These are phyloP conservation scores for Cheilosia impressa DNA, from an alignment of 2,888 invertebrate species.

Conservation along the genomic window DNA sequence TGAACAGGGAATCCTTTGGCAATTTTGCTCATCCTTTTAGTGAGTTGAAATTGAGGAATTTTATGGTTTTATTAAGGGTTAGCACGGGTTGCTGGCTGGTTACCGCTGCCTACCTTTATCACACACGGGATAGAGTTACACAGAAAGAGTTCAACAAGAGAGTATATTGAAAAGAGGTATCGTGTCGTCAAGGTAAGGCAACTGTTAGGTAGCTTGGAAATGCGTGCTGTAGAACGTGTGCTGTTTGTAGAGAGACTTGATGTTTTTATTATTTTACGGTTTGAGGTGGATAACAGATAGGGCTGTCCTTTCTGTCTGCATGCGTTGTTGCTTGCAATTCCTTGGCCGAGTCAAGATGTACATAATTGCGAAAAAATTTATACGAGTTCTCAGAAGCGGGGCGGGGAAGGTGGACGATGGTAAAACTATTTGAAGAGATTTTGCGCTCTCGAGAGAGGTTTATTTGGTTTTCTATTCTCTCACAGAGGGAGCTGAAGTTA, in stretches of 20 bases:
- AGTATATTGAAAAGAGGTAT: slow-evolving; percentile 51
- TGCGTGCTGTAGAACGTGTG: slow-evolving; percentile 46
- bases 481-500: slow-evolving; percentile 4
- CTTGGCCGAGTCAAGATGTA: slow-evolving; percentile 4
- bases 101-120: slow-evolving; percentile 48
- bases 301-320: slow-evolving; percentile 32
- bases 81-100: slow-evolving; percentile 75
- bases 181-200: slow-evolving; percentile 52
- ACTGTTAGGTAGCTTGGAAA: slow-evolving; percentile 9
- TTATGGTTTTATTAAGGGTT: slow-evolving; percentile 83
- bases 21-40: slow-evolving; percentile 51
- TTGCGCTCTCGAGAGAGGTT: slow-evolving; percentile 7
- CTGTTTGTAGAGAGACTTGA: slow-evolving; percentile 56
- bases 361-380: slow-evolving; percentile 42
- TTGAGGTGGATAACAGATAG: slow-evolving; percentile 39
- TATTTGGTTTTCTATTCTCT: background rate
- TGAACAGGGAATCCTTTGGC: slow-evolving; percentile 45
- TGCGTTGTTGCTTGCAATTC: slow-evolving; percentile 23
- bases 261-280: slow-evolving; percentile 72
- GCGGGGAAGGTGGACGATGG: background rate
- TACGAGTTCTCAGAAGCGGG: slow-evolving; percentile 13
- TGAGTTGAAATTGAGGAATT: slow-evolving; percentile 79
- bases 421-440: slow-evolving; percentile 4
- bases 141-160: slow-evolving; percentile 63
- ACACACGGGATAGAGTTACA: slow-evolving; percentile 68